phyloP scores from a whole-genome alignment of 2,113 vertebrate species.

The Eulemur rufifrons region DNA sequence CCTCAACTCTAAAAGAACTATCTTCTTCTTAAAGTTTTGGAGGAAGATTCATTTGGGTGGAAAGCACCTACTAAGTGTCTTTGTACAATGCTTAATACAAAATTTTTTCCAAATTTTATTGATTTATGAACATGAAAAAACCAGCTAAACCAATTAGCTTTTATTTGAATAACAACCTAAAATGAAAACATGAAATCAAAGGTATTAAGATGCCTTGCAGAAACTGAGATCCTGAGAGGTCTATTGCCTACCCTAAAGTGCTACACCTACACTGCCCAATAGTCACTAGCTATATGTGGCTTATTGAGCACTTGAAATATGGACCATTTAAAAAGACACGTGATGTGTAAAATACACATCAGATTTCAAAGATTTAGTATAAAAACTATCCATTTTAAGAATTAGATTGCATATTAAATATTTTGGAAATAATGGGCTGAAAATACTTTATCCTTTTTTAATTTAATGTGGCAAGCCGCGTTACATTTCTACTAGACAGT shows the following conservation, averaged over 20 bases:
- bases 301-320: not conserved
- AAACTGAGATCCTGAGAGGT: not conserved
- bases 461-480: not conserved
- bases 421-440: not conserved
- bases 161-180: conserved; percentile 12
- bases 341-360: not conserved
- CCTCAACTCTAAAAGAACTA: not conserved
- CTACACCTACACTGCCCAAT: not conserved
- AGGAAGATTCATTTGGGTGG: not conserved
- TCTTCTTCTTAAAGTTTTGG: not conserved
- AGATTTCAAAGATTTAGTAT: not conserved
- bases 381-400: conserved; percentile 5
- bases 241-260: not conserved
- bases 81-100: not conserved
- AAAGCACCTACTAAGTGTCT: not conserved
- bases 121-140: not conserved
- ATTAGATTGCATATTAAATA: not conserved
- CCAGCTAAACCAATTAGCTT: not conserved
- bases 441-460: not conserved
- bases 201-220: not conserved
- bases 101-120: not conserved
- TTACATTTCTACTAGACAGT: not conserved
- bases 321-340: not conserved
- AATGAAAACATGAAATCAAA: conserved; percentile 35
- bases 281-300: not conserved